Percentiles rank a stretch among this genome's conserved stretches.
These are phyloP conservation scores for Zapornia atra DNA, from an alignment of 2,113 vertebrate genomes.

Conservation along the genomic window DNA sequence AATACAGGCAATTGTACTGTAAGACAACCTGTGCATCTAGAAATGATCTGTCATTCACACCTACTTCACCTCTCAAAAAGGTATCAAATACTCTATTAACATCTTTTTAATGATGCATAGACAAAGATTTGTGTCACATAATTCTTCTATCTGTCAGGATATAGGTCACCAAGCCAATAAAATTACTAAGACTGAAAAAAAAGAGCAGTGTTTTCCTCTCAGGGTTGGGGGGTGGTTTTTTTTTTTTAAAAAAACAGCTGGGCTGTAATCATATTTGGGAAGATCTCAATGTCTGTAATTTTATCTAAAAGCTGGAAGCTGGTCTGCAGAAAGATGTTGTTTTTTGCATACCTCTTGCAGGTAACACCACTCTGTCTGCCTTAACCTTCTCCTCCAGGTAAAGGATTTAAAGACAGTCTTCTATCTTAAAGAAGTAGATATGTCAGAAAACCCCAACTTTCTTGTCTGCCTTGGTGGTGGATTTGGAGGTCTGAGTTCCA, in stretches of 20 bases:
- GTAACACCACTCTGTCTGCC: neutral
- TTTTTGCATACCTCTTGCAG: slow-evolving; percentile 30
- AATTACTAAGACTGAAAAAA: neutral
- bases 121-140: neutral
- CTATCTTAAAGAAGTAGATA: slow-evolving; percentile 28
- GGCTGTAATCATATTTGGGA: slow-evolving; percentile 4
- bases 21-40: neutral
- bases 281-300: slow-evolving; percentile 31
- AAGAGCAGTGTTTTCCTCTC: slow-evolving; percentile 6
- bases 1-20: neutral
- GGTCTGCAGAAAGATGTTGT: neutral
- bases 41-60: slow-evolving; percentile 9
- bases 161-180: slow-evolving; percentile 15
- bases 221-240: neutral
- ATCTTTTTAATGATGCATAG: neutral
- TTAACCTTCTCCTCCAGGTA: slow-evolving; percentile 57
- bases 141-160: slow-evolving; percentile 13
- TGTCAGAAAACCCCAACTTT: slow-evolving; percentile 31
- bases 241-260: neutral
- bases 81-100: neutral
- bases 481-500: slow-evolving; percentile 23
- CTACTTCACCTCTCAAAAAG: slow-evolving; percentile 13
- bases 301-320: slow-evolving; percentile 51
- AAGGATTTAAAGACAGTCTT: slow-evolving; percentile 54
- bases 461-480: slow-evolving; percentile 31